phyloP scores from a whole-genome alignment of 2,888 invertebrate species.

The Sinelater perroti region DNA sequence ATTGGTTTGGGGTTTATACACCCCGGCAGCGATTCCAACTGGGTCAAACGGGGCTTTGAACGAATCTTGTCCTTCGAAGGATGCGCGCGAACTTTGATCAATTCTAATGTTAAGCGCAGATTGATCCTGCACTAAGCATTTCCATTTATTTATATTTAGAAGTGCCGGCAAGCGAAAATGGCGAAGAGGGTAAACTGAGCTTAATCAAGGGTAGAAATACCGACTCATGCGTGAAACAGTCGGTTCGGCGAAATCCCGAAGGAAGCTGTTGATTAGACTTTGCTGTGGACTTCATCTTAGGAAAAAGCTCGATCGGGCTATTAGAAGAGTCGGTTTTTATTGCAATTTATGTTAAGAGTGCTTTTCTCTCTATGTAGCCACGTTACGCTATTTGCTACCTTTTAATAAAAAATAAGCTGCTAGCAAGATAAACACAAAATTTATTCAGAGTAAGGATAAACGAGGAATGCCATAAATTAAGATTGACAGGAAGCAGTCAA shows the following conservation, averaged over 20 bases:
- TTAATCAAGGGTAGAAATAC: constrained; percentile 25
- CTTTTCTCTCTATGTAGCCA: no score
- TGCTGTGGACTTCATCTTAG: neutral
- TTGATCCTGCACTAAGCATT: constrained; percentile 18
- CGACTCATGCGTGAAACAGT: constrained; percentile 33
- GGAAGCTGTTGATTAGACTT: constrained; percentile 30
- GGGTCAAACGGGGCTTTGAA: constrained; percentile 31
- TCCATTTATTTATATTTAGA: constrained; percentile 21
- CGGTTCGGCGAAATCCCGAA: constrained; percentile 24
- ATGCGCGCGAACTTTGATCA: constrained; percentile 29
- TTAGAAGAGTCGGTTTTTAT: neutral
- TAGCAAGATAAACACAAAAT: no score
- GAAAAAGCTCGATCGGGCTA: neutral
- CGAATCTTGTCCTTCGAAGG: constrained; percentile 24
- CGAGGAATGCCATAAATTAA: constrained; percentile 11
- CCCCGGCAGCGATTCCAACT: constrained; percentile 31
- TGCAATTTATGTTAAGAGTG: no score
- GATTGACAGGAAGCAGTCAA: constrained; percentile 17
- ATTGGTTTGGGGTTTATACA: constrained; percentile 31
- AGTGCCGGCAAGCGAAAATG: constrained; percentile 3
- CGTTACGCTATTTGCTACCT: no score
- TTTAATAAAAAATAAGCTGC: no score
- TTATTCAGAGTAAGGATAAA: constrained; percentile 5
- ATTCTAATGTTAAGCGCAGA: constrained; percentile 28
- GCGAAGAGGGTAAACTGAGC: constrained; percentile 9